These are phyloP conservation scores for Pangasius macronema DNA, from an alignment of 2,797 vertebrate species.

Conservation along the genomic window DNA sequence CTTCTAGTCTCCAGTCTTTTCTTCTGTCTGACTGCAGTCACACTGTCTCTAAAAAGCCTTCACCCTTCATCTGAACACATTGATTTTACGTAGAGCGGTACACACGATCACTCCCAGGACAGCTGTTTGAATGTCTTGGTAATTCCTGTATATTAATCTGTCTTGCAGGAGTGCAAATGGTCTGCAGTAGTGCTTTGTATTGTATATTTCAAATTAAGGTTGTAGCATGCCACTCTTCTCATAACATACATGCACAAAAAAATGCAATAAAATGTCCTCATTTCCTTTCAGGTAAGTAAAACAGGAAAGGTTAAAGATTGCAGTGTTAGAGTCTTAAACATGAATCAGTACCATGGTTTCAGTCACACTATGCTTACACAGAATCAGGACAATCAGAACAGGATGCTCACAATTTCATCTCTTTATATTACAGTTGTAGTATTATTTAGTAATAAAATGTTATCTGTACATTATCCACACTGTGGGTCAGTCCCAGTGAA, in stretches of 20 bases:
- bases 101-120: not conserved
- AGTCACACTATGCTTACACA: not conserved
- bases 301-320: not conserved
- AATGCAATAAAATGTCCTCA: not conserved
- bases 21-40: conserved; percentile 14
- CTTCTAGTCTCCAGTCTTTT: conserved; percentile 5
- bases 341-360: not conserved
- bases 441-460: not conserved
- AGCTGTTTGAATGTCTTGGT: conserved; percentile 7
- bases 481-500: not conserved
- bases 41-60: conserved; percentile 21
- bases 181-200: not conserved
- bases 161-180: not conserved
- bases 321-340: not conserved
- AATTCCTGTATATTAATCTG: not conserved
- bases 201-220: not conserved
- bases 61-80: conserved; percentile 3
- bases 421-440: not conserved
- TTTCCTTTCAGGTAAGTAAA: not conserved
- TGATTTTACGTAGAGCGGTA: conserved; percentile 5
- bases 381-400: not conserved
- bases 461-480: not conserved
- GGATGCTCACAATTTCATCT: not conserved
- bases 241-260: not conserved
- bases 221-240: no score